phyloP scores from a whole-genome alignment of 2,797 vertebrate genomes.

The Acanthis flammea region DNA sequence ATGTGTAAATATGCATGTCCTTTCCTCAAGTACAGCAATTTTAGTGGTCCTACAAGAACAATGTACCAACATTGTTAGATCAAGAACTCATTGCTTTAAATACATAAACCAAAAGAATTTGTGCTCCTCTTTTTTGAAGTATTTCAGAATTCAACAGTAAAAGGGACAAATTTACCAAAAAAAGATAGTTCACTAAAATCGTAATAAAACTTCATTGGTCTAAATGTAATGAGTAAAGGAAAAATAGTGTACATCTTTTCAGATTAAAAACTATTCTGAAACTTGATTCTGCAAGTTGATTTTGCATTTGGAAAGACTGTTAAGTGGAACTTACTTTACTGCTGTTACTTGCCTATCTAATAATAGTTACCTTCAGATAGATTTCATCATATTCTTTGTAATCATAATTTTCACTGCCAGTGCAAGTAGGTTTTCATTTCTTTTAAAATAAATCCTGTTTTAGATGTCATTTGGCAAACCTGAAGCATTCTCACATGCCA shows the following conservation, averaged over 20 bases:
- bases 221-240: background rate
- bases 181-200: background rate
- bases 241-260: background rate
- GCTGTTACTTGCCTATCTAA: background rate
- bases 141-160: background rate
- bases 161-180: background rate
- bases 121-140: rapidly evolving
- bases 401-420: background rate
- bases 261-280: background rate
- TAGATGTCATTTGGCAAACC: background rate
- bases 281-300: background rate
- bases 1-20: background rate
- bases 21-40: background rate
- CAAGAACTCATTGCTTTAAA: background rate
- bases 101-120: background rate
- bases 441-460: background rate
- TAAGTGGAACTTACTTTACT: background rate
- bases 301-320: background rate
- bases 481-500: background rate
- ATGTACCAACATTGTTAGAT: background rate
- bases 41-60: background rate
- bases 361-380: background rate
- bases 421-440: background rate
- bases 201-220: background rate
- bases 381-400: background rate